Evolutionary conservation across 2,888 invertebrate genomes (phyloP).

Genomic region (Hoplodrina ambigua): DNA sequence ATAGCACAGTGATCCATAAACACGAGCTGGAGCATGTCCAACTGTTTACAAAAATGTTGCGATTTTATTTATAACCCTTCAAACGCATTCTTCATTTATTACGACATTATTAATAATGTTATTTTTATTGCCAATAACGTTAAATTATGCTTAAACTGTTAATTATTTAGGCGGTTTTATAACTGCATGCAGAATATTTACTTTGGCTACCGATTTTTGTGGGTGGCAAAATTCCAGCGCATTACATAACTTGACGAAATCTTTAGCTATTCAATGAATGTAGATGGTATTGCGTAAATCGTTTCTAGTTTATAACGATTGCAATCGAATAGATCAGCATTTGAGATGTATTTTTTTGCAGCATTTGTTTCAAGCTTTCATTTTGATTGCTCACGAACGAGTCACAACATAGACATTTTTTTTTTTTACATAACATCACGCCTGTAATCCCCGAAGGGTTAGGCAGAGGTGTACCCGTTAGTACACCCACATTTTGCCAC

Average conservation of each 20-base stretch:
- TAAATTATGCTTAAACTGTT: constrained; percentile 14
- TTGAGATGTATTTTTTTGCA: too few species aligned
- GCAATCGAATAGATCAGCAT: not conserved
- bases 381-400: too few species aligned
- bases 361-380: too few species aligned
- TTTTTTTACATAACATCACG: too few species aligned
- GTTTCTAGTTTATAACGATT: not conserved
- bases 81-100: constrained; percentile 26
- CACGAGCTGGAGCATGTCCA: constrained; percentile 82
- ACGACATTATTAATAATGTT: constrained; percentile 23
- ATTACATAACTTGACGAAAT: constrained; percentile 43
- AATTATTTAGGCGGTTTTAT: constrained; percentile 4
- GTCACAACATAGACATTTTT: too few species aligned
- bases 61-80: constrained; percentile 63
- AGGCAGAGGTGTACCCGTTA: too few species aligned
- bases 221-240: constrained; percentile 36
- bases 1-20: constrained; percentile 74
- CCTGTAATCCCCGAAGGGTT: too few species aligned
- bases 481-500: too few species aligned
- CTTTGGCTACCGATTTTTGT: constrained; percentile 28
- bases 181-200: not conserved
- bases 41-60: constrained; percentile 69
- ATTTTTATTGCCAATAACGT: constrained; percentile 13
- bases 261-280: constrained; percentile 17
- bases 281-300: not conserved